Evolutionary conservation across 2,797 vertebrate genomes (phyloP).

Genomic region (Telmatherina bonti): DNA sequence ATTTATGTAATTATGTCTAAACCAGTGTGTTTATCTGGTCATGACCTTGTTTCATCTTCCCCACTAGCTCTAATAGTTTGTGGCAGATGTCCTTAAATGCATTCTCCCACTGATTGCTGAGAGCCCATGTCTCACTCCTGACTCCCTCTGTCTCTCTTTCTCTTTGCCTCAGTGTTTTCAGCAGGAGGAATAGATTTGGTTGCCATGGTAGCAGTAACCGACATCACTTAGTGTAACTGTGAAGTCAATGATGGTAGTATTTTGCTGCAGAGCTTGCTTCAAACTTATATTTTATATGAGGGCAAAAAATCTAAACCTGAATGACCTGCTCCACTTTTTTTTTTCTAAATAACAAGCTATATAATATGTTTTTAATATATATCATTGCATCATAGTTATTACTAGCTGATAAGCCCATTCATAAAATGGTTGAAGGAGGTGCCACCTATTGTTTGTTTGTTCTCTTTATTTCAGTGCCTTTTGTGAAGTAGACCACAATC

Average conservation of each 20-base stretch:
- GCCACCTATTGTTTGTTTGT: constrained; percentile 81
- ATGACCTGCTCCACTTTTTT: neutral
- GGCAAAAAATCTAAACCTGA: constrained; percentile 7
- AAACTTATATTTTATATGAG: constrained; percentile 55
- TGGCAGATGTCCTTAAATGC: constrained; percentile 74
- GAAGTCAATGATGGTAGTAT: constrained; percentile 80
- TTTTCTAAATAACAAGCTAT: constrained; percentile 17
- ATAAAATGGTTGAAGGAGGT: constrained; percentile 8
- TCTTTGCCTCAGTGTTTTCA: constrained; percentile 28
- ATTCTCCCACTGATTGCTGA: constrained; percentile 56
- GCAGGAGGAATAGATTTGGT: constrained; percentile 75
- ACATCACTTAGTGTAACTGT: constrained; percentile 80
- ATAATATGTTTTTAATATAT: constrained; percentile 1
- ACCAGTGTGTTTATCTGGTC: constrained; percentile 41
- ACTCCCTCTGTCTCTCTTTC: constrained; percentile 25
- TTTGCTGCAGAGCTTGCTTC: constrained; percentile 57
- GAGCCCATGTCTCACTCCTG: constrained; percentile 47
- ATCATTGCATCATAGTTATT: neutral
- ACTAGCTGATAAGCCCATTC: neutral
- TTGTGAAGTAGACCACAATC: constrained; percentile 80
- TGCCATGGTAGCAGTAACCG: constrained; percentile 86
- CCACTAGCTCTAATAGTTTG: constrained; percentile 72
- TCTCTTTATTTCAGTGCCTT: constrained; percentile 78
- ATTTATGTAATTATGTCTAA: constrained; percentile 32
- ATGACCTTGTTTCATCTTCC: constrained; percentile 76